Conservation (phyloP, 2,888 invertebrate species). For the Myathropa florea region DNA sequence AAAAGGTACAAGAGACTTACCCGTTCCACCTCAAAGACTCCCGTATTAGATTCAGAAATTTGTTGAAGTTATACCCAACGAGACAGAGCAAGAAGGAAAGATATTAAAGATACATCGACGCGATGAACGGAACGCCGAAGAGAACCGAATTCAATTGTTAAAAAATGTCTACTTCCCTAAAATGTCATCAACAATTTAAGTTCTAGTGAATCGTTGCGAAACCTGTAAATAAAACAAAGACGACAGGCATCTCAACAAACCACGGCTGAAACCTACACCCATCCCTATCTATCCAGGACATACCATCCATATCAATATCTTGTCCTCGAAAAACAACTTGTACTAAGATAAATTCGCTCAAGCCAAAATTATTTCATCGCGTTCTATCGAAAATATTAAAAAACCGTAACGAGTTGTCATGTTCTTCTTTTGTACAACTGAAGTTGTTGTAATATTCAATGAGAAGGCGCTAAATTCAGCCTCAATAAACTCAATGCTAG, state of each 20-base stretch:
- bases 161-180: neutral
- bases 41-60: neutral
- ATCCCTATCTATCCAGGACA: neutral
- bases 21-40: neutral
- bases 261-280: neutral
- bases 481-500: neutral
- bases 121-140: neutral
- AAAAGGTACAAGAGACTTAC: neutral
- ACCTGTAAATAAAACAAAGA: neutral
- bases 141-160: slow-evolving; percentile 6
- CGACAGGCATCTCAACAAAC: neutral
- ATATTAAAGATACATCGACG: slow-evolving; percentile 9
- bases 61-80: neutral
- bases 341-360: neutral
- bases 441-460: neutral
- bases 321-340: neutral
- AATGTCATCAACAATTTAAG: neutral
- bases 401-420: neutral
- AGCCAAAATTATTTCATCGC: neutral
- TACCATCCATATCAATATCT: neutral
- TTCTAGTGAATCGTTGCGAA: neutral
- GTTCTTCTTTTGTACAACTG: neutral
- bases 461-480: neutral
- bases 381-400: neutral
- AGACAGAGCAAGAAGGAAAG: slow-evolving; percentile 4